Percentiles rank a stretch among this genome's conserved stretches.
Evolutionary conservation across 1,140 invertebrate genomes (phyloP).

Genomic region (Drosophila paulistorum): DNA sequence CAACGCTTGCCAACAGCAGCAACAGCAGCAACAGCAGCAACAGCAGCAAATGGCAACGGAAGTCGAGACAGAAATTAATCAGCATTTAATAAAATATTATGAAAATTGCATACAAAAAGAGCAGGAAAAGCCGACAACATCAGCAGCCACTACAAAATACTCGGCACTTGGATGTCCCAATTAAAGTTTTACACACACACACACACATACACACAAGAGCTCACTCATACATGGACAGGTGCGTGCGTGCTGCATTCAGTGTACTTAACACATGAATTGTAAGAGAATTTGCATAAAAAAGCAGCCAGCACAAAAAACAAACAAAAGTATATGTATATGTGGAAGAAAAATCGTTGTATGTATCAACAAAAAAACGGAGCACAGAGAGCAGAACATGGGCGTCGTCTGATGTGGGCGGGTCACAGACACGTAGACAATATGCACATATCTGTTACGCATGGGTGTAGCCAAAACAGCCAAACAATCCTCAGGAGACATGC

Average conservation of each 20-base stretch:
- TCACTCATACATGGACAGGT: conserved; percentile 48
- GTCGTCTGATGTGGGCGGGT: not conserved
- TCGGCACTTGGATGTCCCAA: conserved; percentile 76
- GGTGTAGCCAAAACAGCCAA: not conserved
- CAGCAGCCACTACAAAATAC: conserved; percentile 34
- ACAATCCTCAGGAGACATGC: not conserved
- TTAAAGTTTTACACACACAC: conserved; percentile 70
- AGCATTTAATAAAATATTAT: conserved; percentile 81
- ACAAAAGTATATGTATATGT: conserved; percentile 9
- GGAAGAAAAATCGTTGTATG: not conserved
- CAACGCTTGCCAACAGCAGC: conserved; percentile 55
- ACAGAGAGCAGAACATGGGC: not conserved
- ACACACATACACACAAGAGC: conserved; percentile 10
- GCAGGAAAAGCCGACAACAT: conserved; percentile 25
- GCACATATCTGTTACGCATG: conserved; percentile 7
- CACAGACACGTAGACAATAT: conserved; percentile 1
- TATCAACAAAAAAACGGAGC: not conserved
- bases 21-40: conserved; percentile 37
- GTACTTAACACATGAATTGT: conserved; percentile 73
- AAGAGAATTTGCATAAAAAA: conserved; percentile 68
- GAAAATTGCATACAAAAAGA: conserved; percentile 54
- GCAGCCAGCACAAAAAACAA: conserved; percentile 26
- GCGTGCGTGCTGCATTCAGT: conserved; percentile 58
- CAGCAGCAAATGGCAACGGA: conserved; percentile 22
- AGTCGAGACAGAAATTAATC: conserved; percentile 66